Conservation (phyloP, 2,113 vertebrate genomes). For the Casuarius casuarius region DNA sequence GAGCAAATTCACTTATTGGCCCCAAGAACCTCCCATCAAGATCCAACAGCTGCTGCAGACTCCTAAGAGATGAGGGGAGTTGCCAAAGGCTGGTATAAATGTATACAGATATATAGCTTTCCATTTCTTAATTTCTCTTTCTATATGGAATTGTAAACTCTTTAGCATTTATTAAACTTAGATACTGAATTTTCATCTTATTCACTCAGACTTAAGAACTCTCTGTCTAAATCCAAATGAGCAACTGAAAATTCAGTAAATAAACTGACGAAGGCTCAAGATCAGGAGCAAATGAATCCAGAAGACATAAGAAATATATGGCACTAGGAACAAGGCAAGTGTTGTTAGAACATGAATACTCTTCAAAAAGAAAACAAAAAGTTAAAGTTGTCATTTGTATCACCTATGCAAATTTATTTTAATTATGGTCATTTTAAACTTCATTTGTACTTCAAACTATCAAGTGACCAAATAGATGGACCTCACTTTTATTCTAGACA, state of each 20-base stretch:
- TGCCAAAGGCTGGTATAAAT: neutral
- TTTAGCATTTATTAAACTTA: neutral
- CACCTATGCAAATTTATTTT: neutral
- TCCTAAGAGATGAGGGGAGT: neutral
- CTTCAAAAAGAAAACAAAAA: neutral
- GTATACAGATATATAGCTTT: neutral
- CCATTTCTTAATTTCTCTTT: neutral
- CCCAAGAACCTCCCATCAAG: neutral
- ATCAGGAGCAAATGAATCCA: neutral
- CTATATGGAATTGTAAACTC: neutral
- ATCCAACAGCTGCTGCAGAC: neutral
- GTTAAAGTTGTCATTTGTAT: accelerated
- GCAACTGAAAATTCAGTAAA: neutral
- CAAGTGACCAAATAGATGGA: neutral
- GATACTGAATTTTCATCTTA: neutral
- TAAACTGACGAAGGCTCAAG: neutral
- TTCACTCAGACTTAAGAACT: neutral
- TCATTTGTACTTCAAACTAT: neutral
- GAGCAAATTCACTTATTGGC: neutral
- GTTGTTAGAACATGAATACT: neutral
- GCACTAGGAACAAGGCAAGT: neutral
- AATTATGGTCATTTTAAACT: neutral
- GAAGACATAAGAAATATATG: neutral
- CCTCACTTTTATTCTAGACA: neutral
- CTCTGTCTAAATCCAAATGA: neutral